Conservation (phyloP, 2,888 invertebrate species). For the Pilophorus perplexus region DNA sequence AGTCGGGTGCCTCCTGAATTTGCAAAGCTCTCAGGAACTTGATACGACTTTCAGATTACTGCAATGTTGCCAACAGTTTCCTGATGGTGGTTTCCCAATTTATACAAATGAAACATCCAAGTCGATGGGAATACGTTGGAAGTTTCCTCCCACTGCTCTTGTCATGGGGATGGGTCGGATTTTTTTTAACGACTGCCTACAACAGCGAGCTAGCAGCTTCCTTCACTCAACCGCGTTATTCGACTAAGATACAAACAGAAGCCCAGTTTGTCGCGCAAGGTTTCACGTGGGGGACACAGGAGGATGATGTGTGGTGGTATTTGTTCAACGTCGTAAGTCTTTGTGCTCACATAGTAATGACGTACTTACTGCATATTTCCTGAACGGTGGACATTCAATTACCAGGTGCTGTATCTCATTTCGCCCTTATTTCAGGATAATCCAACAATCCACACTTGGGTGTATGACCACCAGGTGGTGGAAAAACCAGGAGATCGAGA, state of each 20-base stretch:
- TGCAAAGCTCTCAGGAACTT: too few species aligned
- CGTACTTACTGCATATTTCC: too few species aligned
- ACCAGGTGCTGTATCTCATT: too few species aligned
- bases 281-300: background rate
- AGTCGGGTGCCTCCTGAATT: too few species aligned
- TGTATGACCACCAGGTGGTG: too few species aligned
- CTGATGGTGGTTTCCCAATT: background rate
- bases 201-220: constrained; percentile 4
- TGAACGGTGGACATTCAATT: too few species aligned
- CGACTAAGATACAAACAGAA: constrained; percentile 14
- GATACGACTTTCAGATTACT: constrained; percentile 6
- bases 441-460: too few species aligned
- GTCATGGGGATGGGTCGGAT: constrained; percentile 19
- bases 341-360: too few species aligned
- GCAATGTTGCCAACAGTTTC: background rate
- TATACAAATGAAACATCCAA: background rate
- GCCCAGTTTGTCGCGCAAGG: constrained; percentile 2
- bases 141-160: background rate
- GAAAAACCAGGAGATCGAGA: too few species aligned
- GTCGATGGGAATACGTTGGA: background rate
- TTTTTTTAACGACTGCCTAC: constrained; percentile 4
- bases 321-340: too few species aligned
- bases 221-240: background rate
- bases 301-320: too few species aligned
- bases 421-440: too few species aligned